Evolutionary conservation across 2,888 invertebrate species (phyloP).

Genomic region (Blastobasis adustella): DNA sequence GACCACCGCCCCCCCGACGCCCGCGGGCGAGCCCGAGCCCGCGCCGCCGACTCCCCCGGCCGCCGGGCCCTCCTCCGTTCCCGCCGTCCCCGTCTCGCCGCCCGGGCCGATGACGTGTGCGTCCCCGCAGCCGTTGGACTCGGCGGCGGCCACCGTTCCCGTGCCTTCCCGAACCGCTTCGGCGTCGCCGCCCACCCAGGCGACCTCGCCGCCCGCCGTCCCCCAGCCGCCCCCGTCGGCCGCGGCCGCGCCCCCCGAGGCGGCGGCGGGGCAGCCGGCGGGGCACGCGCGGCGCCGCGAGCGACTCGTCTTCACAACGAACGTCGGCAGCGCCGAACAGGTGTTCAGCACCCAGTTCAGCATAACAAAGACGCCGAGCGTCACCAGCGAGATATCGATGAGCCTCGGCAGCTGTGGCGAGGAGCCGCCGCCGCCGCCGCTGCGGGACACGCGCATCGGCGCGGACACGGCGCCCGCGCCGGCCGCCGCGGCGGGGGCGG

Average conservation of each 20-base stretch:
- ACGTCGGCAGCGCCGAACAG: constrained; percentile 80
- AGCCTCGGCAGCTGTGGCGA: constrained; percentile 68
- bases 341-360: constrained; percentile 80
- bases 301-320: constrained; percentile 79
- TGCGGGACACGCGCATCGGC: constrained; percentile 10
- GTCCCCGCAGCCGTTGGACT: constrained; percentile 2
- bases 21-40: background rate
- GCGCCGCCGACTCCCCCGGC: constrained; percentile 1
- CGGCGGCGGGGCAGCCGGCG: constrained; percentile 3
- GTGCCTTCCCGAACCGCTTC: constrained; percentile 2
- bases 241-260: background rate
- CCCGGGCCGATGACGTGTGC: background rate
- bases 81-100: background rate
- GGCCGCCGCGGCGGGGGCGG: constrained; percentile 9
- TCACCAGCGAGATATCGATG: constrained; percentile 76
- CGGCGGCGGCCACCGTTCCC: background rate
- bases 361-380: constrained; percentile 78
- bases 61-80: background rate
- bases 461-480: constrained; percentile 9
- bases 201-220: constrained; percentile 2
- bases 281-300: constrained; percentile 36
- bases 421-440: constrained; percentile 40
- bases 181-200: constrained; percentile 5
- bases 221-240: constrained; percentile 3
- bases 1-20: background rate